These are phyloP conservation scores for Zosterops pallidus DNA, from an alignment of 2,113 vertebrate genomes.

Conservation along the genomic window DNA sequence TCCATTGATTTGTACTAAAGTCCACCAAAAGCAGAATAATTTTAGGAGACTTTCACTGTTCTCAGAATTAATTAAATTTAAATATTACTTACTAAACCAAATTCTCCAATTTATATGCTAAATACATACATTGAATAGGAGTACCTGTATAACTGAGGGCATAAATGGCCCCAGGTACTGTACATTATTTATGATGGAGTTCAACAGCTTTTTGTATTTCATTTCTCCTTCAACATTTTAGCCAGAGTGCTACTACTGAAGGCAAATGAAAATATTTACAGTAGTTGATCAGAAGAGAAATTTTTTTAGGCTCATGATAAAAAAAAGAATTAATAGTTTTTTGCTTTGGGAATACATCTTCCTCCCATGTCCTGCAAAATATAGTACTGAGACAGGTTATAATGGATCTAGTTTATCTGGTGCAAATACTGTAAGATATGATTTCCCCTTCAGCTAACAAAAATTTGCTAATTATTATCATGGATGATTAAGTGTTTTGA, in stretches of 20 bases:
- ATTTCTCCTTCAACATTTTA: neutral
- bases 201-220: neutral
- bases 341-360: conserved; percentile 34
- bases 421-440: conserved; percentile 46
- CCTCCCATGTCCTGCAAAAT: conserved; percentile 28
- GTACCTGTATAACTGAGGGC: neutral
- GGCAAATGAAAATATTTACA: conserved; percentile 31
- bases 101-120: neutral
- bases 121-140: neutral
- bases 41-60: neutral
- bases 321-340: neutral
- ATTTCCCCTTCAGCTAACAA: conserved; percentile 56
- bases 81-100: neutral
- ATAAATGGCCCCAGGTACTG: neutral
- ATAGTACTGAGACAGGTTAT: neutral
- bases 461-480: conserved; percentile 70
- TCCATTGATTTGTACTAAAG: neutral
- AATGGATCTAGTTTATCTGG: conserved; percentile 51
- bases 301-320: neutral
- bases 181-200: neutral
- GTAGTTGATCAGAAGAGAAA: neutral
- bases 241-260: neutral
- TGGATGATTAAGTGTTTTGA: conserved; percentile 67
- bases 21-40: neutral
- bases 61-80: neutral